phyloP scores from a whole-genome alignment of 2,797 vertebrate species.

The Ctenopoma kingsleyae region DNA sequence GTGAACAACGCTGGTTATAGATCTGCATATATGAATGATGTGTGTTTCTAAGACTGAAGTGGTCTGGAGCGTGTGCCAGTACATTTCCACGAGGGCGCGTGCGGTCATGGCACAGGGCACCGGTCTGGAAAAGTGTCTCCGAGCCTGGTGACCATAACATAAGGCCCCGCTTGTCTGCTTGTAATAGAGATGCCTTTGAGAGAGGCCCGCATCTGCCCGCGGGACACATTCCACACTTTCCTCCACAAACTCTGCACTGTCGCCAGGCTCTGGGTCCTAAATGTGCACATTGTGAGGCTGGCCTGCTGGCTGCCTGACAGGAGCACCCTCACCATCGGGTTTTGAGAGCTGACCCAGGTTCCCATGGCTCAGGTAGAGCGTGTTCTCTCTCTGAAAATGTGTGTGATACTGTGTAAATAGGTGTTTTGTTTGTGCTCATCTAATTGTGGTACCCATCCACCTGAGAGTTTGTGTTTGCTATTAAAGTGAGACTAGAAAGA shows the following conservation, averaged over 20 bases:
- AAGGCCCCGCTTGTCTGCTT: constrained; percentile 77
- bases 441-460: constrained; percentile 47
- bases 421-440: constrained; percentile 61
- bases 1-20: constrained; percentile 32
- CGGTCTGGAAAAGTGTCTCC: constrained; percentile 57
- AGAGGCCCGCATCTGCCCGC: constrained; percentile 64
- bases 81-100: constrained; percentile 76
- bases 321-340: constrained; percentile 70
- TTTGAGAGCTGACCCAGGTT: constrained; percentile 70
- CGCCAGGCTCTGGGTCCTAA: constrained; percentile 71
- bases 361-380: constrained; percentile 44
- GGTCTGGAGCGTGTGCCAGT: constrained; percentile 52
- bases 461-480: constrained; percentile 49
- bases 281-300: constrained; percentile 82
- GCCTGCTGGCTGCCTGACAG: constrained; percentile 72
- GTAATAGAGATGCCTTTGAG: constrained; percentile 85
- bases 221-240: constrained; percentile 80
- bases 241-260: constrained; percentile 76
- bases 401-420: constrained; percentile 46
- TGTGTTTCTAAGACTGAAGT: constrained; percentile 30
- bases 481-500: constrained; percentile 25
- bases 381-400: constrained; percentile 51
- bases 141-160: constrained; percentile 69
- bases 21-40: constrained; percentile 13
- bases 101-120: constrained; percentile 59